Evolutionary conservation across 1,140 invertebrate genomes (phyloP).

Genomic region (Macrotrachela quadricornifera): DNA sequence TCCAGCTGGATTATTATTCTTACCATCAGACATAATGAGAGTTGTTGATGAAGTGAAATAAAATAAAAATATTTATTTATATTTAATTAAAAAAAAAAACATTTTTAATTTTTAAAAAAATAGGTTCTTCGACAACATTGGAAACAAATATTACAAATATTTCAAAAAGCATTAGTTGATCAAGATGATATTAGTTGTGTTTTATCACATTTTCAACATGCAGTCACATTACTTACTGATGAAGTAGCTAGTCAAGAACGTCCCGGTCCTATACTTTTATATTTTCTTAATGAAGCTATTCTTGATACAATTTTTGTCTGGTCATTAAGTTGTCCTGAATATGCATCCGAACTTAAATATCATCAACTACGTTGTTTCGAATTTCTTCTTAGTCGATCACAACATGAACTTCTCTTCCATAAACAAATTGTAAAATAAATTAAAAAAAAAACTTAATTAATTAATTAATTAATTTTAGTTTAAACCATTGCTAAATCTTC

Average conservation of each 20-base stretch:
- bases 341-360: slow-evolving; percentile 48
- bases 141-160: slow-evolving; percentile 67
- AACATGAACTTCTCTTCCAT: slow-evolving; percentile 11
- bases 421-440: too few relatives aligned
- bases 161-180: slow-evolving; percentile 19
- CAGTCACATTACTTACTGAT: too few relatives aligned
- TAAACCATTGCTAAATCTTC: slow-evolving; percentile 55
- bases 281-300: slow-evolving; percentile 31
- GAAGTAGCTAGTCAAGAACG: slow-evolving; percentile 7
- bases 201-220: too few relatives aligned
- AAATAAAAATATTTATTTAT: too few relatives aligned
- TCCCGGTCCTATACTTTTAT: slow-evolving; percentile 33
- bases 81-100: too few relatives aligned
- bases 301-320: slow-evolving; percentile 34
- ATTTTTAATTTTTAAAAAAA: too few relatives aligned
- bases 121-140: slow-evolving; percentile 40
- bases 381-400: slow-evolving; percentile 48
- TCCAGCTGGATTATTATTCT: too few relatives aligned
- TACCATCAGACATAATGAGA: too few relatives aligned
- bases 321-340: slow-evolving; percentile 28
- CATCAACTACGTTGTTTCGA: slow-evolving; percentile 59
- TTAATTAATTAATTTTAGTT: slow-evolving; percentile 18
- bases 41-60: too few relatives aligned
- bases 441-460: slow-evolving; percentile 42
- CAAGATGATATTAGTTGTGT: slow-evolving; percentile 45